Percentiles rank a stretch among this genome's conserved stretches.
phyloP scores from a whole-genome alignment of 2,888 invertebrate species.

The Spodoptera exigua region DNA sequence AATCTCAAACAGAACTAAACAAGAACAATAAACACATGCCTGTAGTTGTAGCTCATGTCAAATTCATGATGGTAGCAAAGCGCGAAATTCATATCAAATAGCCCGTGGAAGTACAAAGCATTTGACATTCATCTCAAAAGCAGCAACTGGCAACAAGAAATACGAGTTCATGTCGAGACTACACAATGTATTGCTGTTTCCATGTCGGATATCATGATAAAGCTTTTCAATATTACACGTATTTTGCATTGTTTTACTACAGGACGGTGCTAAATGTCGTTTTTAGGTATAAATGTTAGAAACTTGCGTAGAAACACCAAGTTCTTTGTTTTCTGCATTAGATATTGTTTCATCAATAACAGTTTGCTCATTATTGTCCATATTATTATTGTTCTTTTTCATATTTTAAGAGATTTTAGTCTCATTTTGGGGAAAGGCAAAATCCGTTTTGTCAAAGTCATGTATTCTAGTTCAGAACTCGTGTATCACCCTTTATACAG shows the following conservation, averaged over 20 bases:
- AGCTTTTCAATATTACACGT: conserved; percentile 24
- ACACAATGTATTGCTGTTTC: conserved; percentile 46
- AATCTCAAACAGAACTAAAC: conserved; percentile 17
- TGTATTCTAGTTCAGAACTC: conserved; percentile 35
- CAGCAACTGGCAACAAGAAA: conserved; percentile 63
- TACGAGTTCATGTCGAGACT: conserved; percentile 63
- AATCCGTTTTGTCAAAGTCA: conserved; percentile 6
- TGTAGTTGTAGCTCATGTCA: conserved; percentile 68
- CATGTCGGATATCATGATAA: conserved; percentile 35
- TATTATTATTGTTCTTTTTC: too few species aligned
- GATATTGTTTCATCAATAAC: too few species aligned
- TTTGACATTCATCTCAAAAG: conserved; percentile 68
- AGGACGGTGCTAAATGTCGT: conserved; percentile 5
- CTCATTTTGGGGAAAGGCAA: too few species aligned
- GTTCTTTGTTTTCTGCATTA: too few species aligned
- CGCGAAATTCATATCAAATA: conserved; percentile 70
- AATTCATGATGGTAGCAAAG: conserved; percentile 71
- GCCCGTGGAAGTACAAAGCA: conserved; percentile 53
- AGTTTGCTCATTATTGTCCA: too few species aligned
- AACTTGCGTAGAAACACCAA: too few species aligned
- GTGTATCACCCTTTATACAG: conserved; percentile 64
- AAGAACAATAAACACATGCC: conserved; percentile 38
- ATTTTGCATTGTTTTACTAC: conserved; percentile 24
- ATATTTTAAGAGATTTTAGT: too few species aligned
- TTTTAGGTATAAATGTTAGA: too few species aligned